Conservation (phyloP, 1,140 invertebrate genomes). For the Drosophila eugracilis region DNA sequence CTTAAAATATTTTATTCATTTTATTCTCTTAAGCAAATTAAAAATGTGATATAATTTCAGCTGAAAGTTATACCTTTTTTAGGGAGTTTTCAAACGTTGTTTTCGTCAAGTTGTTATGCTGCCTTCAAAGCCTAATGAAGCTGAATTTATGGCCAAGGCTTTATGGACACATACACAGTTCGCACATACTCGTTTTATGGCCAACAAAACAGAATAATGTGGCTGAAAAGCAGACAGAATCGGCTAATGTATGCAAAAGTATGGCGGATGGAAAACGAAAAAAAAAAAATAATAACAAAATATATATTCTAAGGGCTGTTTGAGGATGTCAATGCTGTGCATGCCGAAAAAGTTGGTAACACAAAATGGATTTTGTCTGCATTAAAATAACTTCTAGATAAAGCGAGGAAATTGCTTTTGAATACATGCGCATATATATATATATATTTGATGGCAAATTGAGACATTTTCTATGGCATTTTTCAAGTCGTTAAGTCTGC, state of each 20-base stretch:
- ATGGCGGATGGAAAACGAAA: not conserved
- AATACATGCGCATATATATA: slow-evolving; percentile 27
- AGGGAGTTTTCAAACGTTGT: slow-evolving; percentile 18
- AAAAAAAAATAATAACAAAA: too few relatives aligned
- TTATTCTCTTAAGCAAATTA: not conserved
- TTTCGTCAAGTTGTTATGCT: slow-evolving; percentile 19
- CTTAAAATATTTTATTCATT: not conserved
- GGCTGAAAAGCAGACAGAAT: slow-evolving; percentile 44
- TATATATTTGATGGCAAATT: slow-evolving; percentile 57
- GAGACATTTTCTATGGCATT: slow-evolving; percentile 46
- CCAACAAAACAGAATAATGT: slow-evolving; percentile 45
- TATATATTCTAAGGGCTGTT: not conserved
- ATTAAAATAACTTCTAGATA: slow-evolving; percentile 70
- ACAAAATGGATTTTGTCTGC: slow-evolving; percentile 54
- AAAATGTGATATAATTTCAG: not conserved
- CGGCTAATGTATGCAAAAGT: slow-evolving; percentile 65
- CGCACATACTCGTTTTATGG: slow-evolving; percentile 66
- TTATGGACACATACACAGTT: slow-evolving; percentile 61
- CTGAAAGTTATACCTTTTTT: slow-evolving; percentile 4
- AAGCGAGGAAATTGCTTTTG: slow-evolving; percentile 66
- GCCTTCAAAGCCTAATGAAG: slow-evolving; percentile 53
- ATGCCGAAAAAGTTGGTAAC: slow-evolving; percentile 48
- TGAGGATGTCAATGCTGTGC: slow-evolving; percentile 19
- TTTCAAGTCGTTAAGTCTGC: slow-evolving; percentile 43
- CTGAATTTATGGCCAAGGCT: slow-evolving; percentile 63